These are phyloP conservation scores for Mesorhabditis spiculigera DNA, from an alignment of 2,888 invertebrate genomes.

Conservation along the genomic window DNA sequence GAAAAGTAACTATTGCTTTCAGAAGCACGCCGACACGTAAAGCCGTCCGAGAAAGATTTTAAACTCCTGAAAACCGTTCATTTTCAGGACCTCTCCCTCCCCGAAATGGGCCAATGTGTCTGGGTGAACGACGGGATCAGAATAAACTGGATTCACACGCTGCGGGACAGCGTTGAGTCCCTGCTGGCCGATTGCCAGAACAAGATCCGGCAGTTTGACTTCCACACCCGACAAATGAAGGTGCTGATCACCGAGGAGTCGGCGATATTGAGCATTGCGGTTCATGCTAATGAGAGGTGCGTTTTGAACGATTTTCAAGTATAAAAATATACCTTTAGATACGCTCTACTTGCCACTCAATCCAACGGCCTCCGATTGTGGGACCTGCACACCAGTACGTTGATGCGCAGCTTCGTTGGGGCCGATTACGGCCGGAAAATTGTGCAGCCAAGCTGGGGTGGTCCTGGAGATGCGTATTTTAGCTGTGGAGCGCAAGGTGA, in stretches of 20 bases:
- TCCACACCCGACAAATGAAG: background rate
- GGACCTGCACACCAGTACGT: background rate
- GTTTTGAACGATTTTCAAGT: background rate
- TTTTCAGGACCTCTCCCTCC: background rate
- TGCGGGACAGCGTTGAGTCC: background rate
- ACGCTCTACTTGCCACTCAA: background rate
- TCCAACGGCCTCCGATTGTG: background rate
- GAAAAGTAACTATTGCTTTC: too few species aligned
- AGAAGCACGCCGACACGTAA: too few species aligned
- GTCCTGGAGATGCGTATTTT: background rate
- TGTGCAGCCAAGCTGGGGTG: background rate
- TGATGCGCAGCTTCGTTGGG: background rate
- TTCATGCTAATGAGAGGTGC: slow-evolving; percentile 1
- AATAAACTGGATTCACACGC: background rate
- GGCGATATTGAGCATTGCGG: background rate
- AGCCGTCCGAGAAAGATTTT: too few species aligned
- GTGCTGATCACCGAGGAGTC: background rate
- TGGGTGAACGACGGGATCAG: background rate
- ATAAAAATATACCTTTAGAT: background rate
- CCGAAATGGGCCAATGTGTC: background rate
- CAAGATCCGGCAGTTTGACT: background rate
- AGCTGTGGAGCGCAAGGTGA: background rate
- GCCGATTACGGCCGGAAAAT: background rate
- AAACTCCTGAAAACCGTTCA: background rate
- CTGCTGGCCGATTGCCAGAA: background rate